These are phyloP conservation scores for Bostrychus sinensis DNA, from an alignment of 2,113 vertebrate genomes.

Conservation along the genomic window DNA sequence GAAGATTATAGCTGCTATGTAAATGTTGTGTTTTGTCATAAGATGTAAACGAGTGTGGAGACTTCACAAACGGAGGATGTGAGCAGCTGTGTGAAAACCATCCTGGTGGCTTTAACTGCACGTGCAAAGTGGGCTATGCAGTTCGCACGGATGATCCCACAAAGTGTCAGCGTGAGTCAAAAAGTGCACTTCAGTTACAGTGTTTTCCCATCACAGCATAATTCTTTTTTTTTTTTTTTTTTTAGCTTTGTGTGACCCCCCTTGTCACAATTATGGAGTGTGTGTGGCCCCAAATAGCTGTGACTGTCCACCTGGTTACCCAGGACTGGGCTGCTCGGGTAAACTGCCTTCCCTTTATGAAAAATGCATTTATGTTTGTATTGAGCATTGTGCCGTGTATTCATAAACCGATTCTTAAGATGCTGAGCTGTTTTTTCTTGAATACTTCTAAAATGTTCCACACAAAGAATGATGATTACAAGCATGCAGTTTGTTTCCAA, in stretches of 20 bases:
- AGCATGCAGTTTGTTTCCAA: no score
- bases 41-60: conserved; percentile 82
- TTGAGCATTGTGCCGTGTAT: neutral
- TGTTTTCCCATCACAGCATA: neutral
- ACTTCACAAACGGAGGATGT: conserved; percentile 81
- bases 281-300: conserved; percentile 82
- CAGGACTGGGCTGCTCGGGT: conserved; percentile 83
- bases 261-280: conserved; percentile 81
- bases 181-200: neutral
- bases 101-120: conserved; percentile 77
- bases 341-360: neutral
- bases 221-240: neutral
- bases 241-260: conserved; percentile 79
- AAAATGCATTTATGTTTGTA: neutral
- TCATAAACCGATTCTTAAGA: neutral
- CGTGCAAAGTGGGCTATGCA: conserved; percentile 73
- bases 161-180: conserved; percentile 80
- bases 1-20: neutral
- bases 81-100: conserved; percentile 81
- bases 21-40: conserved; percentile 5
- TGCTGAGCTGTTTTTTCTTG: neutral
- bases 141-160: conserved; percentile 70
- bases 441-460: neutral
- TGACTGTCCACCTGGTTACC: conserved; percentile 82
- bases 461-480: neutral